A percentile compares a stretch with the other conserved stretches of the same genome.
Conservation (phyloP, 1,140 invertebrate species). For the Protaetia brevitarsis region DNA sequence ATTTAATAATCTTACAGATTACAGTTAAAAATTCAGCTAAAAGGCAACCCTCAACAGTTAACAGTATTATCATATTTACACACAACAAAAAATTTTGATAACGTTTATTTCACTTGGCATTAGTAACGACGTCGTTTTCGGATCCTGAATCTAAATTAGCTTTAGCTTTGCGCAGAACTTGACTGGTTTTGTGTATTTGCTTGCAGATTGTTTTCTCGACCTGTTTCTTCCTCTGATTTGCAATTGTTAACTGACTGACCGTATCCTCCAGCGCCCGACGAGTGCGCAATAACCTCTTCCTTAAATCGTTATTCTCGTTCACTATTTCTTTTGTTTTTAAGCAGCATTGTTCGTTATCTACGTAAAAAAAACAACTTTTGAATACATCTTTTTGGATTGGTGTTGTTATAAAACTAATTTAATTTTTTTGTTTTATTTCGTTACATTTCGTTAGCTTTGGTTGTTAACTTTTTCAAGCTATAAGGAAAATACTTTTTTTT, state of each 20-base stretch:
- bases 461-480: too few species aligned
- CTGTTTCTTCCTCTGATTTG: slow-evolving; percentile 57
- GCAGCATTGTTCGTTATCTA: slow-evolving; percentile 39
- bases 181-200: slow-evolving; percentile 62
- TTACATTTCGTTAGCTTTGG: too few species aligned
- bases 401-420: too few species aligned
- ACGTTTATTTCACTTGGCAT: not conserved
- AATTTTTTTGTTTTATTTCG: too few species aligned
- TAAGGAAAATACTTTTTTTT: too few species aligned
- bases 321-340: slow-evolving; percentile 51
- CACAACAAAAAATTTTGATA: slow-evolving; percentile 24
- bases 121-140: slow-evolving; percentile 38
- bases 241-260: slow-evolving; percentile 54
- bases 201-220: slow-evolving; percentile 61
- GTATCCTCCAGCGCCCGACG: slow-evolving; percentile 58
- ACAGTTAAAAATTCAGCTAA: slow-evolving; percentile 11
- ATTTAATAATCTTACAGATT: slow-evolving; percentile 1
- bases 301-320: slow-evolving; percentile 57
- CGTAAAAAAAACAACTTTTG: too few species aligned
- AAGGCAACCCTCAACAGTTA: slow-evolving; percentile 11
- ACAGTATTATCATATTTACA: slow-evolving; percentile 23
- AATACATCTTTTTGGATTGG: too few species aligned
- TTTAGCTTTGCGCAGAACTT: slow-evolving; percentile 59
- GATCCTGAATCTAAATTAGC: slow-evolving; percentile 53
- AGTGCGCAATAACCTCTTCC: slow-evolving; percentile 55